Percentiles rank a stretch among this genome's conserved stretches.
Conservation (phyloP, 2,888 invertebrate genomes). For the Dynastes grantii region DNA sequence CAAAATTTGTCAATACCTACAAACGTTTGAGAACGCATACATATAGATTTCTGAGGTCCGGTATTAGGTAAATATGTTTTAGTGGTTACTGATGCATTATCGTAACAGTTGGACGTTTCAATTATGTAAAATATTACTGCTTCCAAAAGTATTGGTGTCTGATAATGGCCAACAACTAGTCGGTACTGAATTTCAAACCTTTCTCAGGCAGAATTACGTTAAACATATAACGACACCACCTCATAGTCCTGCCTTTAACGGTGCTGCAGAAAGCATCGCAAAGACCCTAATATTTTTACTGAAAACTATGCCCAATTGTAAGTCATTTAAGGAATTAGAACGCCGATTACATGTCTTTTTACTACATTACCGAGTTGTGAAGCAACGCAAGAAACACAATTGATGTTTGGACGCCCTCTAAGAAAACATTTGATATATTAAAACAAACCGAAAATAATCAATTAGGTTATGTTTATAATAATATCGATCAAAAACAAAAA, state of each 20-base stretch:
- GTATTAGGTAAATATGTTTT: neutral
- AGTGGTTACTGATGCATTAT: slow-evolving; percentile 1
- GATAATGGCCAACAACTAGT: neutral
- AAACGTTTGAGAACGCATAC: neutral
- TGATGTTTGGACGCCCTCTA: too few relatives aligned
- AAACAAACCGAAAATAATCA: slow-evolving; percentile 12
- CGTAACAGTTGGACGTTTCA: neutral
- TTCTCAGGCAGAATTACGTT: neutral
- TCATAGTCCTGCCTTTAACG: too few relatives aligned
- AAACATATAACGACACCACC: neutral
- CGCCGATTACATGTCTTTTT: too few relatives aligned
- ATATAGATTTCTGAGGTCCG: neutral
- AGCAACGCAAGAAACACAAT: neutral
- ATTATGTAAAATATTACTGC: neutral
- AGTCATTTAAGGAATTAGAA: too few relatives aligned
- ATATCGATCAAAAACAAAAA: neutral
- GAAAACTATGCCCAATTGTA: too few relatives aligned
- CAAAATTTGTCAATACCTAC: neutral
- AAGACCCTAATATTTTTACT: too few relatives aligned
- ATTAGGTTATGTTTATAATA: neutral
- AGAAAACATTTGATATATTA: neutral
- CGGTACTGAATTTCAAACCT: slow-evolving; percentile 5
- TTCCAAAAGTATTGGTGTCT: slow-evolving; percentile 16
- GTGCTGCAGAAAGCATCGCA: too few relatives aligned
- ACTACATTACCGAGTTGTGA: neutral